Evolutionary conservation across 2,888 invertebrate genomes (phyloP).

Genomic region (Athrips mouffetella): DNA sequence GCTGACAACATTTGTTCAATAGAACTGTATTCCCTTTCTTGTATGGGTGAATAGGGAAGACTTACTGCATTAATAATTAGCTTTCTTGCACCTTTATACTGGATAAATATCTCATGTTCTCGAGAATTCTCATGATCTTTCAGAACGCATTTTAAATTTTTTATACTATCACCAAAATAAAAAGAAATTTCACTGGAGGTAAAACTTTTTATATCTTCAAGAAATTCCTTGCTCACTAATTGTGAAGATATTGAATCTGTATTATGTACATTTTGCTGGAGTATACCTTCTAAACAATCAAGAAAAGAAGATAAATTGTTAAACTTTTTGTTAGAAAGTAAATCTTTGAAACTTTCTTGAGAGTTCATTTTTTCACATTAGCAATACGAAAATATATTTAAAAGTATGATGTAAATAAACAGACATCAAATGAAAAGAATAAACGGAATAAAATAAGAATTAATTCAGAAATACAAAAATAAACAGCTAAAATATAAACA

Average conservation of each 20-base stretch:
- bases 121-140: conserved; percentile 38
- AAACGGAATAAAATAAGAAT: no score
- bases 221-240: conserved; percentile 44
- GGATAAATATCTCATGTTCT: conserved; percentile 49
- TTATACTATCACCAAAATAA: conserved; percentile 56
- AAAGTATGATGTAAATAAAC: background rate
- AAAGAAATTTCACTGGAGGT: conserved; percentile 27
- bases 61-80: conserved; percentile 38
- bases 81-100: conserved; percentile 42
- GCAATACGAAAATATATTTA: background rate
- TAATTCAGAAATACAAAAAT: no score
- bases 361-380: background rate
- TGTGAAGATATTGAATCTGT: conserved; percentile 31
- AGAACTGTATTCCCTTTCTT: conserved; percentile 44
- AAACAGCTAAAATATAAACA: no score
- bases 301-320: conserved; percentile 24
- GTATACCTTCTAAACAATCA: conserved; percentile 22
- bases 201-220: conserved; percentile 45
- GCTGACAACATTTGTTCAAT: conserved; percentile 42
- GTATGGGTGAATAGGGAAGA: conserved; percentile 47
- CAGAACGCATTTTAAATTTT: conserved; percentile 52
- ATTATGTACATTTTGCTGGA: conserved; percentile 22
- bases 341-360: conserved; percentile 8
- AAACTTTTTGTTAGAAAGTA: conserved; percentile 14
- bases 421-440: no score